Evolutionary conservation across 2,113 vertebrate species (phyloP).

Genomic region (Nannospalax galili): DNA sequence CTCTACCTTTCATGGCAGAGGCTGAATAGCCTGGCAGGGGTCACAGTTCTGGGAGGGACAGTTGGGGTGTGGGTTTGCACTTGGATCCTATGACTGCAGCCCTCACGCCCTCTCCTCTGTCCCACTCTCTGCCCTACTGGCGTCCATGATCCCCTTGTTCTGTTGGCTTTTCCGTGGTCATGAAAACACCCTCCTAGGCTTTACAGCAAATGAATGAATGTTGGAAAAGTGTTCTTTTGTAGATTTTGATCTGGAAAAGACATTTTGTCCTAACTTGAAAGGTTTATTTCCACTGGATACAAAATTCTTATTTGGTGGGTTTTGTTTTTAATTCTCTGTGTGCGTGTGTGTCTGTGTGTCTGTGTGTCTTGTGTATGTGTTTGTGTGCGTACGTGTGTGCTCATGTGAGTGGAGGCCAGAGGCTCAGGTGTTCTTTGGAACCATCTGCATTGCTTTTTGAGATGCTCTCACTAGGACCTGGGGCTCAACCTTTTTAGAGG

Average conservation of each 20-base stretch:
- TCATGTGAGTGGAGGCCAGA: neutral
- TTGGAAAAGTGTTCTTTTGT: neutral
- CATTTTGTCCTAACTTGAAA: neutral
- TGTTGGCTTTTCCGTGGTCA: neutral
- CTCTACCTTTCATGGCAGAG: neutral
- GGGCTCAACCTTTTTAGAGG: neutral
- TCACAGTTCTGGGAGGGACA: neutral
- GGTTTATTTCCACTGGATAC: neutral
- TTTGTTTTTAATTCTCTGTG: neutral
- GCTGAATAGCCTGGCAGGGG: neutral
- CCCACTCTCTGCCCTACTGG: too few species aligned
- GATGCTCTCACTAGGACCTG: neutral
- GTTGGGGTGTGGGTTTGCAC: neutral
- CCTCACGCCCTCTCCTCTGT: neutral
- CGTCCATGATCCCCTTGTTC: neutral
- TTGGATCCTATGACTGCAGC: neutral
- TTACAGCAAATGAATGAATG: neutral
- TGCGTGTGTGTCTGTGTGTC: neutral
- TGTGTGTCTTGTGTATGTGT: neutral
- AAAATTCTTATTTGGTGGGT: neutral
- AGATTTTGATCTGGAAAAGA: neutral
- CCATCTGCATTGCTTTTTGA: neutral
- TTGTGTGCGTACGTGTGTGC: neutral
- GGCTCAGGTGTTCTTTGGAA: neutral
- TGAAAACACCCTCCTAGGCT: neutral